Conservation (phyloP, 2,888 invertebrate genomes). For the Tinea pellionella region DNA sequence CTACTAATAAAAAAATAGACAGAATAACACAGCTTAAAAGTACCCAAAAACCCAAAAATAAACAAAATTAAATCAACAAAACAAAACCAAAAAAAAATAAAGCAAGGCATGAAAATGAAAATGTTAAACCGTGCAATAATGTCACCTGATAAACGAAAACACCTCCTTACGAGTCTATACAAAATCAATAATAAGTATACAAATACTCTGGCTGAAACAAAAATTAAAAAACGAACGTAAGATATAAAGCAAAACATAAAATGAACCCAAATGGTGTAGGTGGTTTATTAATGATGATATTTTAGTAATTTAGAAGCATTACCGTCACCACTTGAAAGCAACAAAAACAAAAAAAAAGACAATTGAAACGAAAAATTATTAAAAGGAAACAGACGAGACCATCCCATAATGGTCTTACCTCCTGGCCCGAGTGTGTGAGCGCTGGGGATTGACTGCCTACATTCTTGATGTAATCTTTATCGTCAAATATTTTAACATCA, state of each 20-base stretch:
- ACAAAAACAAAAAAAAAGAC: constrained; percentile 22
- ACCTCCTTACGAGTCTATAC: constrained; percentile 16
- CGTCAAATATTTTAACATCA: constrained; percentile 93
- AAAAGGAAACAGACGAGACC: constrained; percentile 17
- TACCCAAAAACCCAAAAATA: constrained; percentile 7
- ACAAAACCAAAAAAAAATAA: constrained; percentile 19
- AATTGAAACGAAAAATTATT: constrained; percentile 17
- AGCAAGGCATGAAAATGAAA: constrained; percentile 19
- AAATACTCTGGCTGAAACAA: constrained; percentile 68
- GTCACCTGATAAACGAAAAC: constrained; percentile 5
- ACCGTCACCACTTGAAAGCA: constrained; percentile 12
- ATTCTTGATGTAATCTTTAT: constrained; percentile 91
- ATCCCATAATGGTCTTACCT: constrained; percentile 43
- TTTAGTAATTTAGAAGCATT: background rate
- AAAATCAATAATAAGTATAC: constrained; percentile 60
- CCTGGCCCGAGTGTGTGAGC: constrained; percentile 55
- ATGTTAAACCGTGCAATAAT: constrained; percentile 5
- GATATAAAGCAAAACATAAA: background rate
- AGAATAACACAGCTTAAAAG: constrained; percentile 17
- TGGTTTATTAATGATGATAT: background rate
- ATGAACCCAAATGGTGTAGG: background rate
- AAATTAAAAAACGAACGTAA: constrained; percentile 22
- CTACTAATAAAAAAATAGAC: constrained; percentile 16
- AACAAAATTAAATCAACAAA: constrained; percentile 1
- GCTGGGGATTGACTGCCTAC: constrained; percentile 58